Evolutionary conservation across 1,140 invertebrate genomes (phyloP).

Genomic region (Pogonomyrmex barbatus): DNA sequence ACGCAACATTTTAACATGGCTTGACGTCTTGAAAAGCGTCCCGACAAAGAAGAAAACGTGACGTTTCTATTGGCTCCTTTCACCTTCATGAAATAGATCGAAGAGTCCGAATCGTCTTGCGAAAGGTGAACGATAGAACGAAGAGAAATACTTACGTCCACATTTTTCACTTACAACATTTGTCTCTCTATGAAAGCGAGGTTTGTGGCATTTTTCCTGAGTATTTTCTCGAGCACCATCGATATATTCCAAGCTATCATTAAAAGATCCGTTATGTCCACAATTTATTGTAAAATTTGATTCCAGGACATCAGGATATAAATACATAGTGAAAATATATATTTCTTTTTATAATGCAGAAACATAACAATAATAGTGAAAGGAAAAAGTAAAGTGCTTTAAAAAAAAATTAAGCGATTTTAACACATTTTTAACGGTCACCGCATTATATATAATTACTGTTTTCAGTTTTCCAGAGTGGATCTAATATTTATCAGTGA

Average conservation of each 20-base stretch:
- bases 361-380: background rate
- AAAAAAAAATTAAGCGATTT: background rate
- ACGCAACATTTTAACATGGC: constrained; percentile 55
- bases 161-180: constrained; percentile 56
- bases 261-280: constrained; percentile 9
- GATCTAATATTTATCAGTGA: constrained; percentile 32
- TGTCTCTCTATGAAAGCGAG: constrained; percentile 43
- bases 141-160: constrained; percentile 51
- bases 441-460: background rate
- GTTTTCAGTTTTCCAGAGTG: background rate
- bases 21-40: constrained; percentile 52
- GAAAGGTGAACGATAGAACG: constrained; percentile 38
- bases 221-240: background rate
- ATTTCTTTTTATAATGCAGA: background rate
- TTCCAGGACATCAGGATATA: background rate
- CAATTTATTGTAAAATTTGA: constrained; percentile 13
- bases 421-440: background rate
- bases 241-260: constrained; percentile 16
- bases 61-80: constrained; percentile 58
- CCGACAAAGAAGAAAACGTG: constrained; percentile 39
- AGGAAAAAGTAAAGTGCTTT: background rate
- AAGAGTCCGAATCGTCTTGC: constrained; percentile 49
- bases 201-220: constrained; percentile 26
- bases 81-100: constrained; percentile 52
- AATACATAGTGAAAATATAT: background rate